Evolutionary conservation across 2,888 invertebrate species (phyloP).

Genomic region (Dicroscelio sp.): DNA sequence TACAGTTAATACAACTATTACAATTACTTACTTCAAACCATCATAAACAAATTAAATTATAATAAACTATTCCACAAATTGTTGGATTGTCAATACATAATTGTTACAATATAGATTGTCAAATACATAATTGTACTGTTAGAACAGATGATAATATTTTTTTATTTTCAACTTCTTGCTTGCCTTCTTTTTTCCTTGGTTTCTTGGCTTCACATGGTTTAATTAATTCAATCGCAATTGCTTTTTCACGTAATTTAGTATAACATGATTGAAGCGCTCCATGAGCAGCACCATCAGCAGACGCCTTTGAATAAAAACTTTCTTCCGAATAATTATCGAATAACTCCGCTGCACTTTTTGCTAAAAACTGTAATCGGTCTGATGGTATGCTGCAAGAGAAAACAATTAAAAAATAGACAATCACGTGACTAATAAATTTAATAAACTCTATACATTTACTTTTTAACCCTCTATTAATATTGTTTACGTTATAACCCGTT

Average conservation of each 20-base stretch:
- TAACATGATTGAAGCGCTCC: background rate
- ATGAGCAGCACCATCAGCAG: background rate
- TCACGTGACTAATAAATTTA: background rate
- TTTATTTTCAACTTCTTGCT: too few species aligned
- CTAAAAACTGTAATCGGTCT: background rate
- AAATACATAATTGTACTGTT: too few species aligned
- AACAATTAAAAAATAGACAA: background rate
- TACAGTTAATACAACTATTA: too few species aligned
- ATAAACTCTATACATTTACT: too few species aligned
- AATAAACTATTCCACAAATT: too few species aligned
- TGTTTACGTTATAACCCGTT: too few species aligned
- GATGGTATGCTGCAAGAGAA: background rate
- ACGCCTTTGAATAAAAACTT: background rate
- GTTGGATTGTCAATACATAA: too few species aligned
- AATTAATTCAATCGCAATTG: background rate
- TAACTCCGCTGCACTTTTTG: background rate
- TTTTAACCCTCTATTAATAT: too few species aligned
- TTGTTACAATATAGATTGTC: too few species aligned
- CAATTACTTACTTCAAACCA: too few species aligned
- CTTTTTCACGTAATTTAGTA: background rate
- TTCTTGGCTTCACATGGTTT: background rate
- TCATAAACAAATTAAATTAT: too few species aligned
- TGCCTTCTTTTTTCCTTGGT: background rate
- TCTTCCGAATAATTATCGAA: background rate
- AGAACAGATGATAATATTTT: too few species aligned